These are phyloP conservation scores for Scaptomyza cyrtandrae DNA, from an alignment of 2,888 invertebrate species.

Conservation along the genomic window DNA sequence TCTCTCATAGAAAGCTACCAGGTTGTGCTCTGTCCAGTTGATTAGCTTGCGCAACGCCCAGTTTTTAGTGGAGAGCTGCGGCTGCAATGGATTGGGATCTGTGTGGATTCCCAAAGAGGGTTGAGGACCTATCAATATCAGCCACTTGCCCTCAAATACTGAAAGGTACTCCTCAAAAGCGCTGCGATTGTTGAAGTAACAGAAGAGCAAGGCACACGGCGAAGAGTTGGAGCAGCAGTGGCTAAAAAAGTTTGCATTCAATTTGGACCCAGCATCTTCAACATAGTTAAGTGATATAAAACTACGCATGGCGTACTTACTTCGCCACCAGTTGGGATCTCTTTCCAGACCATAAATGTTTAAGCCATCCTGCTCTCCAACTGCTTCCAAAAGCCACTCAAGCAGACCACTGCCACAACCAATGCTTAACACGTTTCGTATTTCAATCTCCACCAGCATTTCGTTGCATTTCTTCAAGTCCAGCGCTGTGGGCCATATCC, in stretches of 20 bases:
- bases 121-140: constrained; percentile 91
- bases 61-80: constrained; percentile 84
- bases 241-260: constrained; percentile 82
- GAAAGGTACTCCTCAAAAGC: constrained; percentile 89
- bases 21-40: constrained; percentile 88
- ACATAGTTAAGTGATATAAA: constrained; percentile 89
- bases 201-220: constrained; percentile 88
- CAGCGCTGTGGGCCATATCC: constrained; percentile 90
- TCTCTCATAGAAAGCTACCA: constrained; percentile 87
- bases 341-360: constrained; percentile 88
- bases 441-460: constrained; percentile 84
- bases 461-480: constrained; percentile 87
- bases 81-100: constrained; percentile 89
- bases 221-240: constrained; percentile 81
- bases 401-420: constrained; percentile 93
- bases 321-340: constrained; percentile 92
- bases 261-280: constrained; percentile 63
- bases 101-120: constrained; percentile 88
- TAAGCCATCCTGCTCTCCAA: constrained; percentile 76
- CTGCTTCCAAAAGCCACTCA: constrained; percentile 91
- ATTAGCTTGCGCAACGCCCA: constrained; percentile 87
- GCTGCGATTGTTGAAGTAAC: constrained; percentile 90
- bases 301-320: constrained; percentile 89
- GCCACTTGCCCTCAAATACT: constrained; percentile 87
- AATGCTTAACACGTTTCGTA: constrained; percentile 87